phyloP scores from a whole-genome alignment of 2,113 vertebrate species.

The Lagopus muta region DNA sequence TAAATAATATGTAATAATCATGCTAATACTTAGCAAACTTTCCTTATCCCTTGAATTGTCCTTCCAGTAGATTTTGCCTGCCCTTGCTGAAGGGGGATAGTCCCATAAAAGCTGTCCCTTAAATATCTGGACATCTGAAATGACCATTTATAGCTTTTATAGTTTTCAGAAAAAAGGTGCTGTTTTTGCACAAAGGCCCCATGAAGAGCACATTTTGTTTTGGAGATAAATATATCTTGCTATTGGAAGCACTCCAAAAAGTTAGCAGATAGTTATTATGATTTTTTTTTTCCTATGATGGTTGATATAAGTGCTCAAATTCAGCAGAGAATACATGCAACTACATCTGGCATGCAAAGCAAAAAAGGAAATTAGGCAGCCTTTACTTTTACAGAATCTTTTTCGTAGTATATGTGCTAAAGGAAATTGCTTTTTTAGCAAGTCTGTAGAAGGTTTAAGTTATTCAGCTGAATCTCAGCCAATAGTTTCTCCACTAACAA shows the following conservation, averaged over 20 bases:
- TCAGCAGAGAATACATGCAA: slow-evolving; percentile 21
- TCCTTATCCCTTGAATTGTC: not conserved
- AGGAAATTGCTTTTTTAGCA: slow-evolving; percentile 34
- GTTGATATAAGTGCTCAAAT: not conserved
- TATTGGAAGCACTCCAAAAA: slow-evolving; percentile 22
- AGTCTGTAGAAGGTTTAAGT: slow-evolving; percentile 25
- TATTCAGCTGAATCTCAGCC: slow-evolving; percentile 21
- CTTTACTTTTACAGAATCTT: slow-evolving; percentile 9
- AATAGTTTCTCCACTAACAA: not conserved
- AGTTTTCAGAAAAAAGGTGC: not conserved
- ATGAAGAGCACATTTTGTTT: not conserved
- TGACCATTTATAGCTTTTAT: not conserved
- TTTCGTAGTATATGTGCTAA: not conserved
- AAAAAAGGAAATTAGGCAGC: not conserved
- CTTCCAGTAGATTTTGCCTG: accelerated
- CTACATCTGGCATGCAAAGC: slow-evolving; percentile 34
- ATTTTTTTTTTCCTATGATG: not conserved
- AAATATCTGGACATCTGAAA: not conserved
- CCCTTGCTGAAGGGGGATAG: not conserved
- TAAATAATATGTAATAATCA: slow-evolving; percentile 48
- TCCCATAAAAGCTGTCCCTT: not conserved
- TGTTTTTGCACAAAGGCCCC: not conserved
- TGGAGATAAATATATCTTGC: slow-evolving; percentile 29
- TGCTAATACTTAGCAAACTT: not conserved
- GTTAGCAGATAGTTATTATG: not conserved